Evolutionary conservation across 2,113 vertebrate species (phyloP), one percentile per base, ranked within the genome.

Genomic region (Nicator chloris): DNA sequence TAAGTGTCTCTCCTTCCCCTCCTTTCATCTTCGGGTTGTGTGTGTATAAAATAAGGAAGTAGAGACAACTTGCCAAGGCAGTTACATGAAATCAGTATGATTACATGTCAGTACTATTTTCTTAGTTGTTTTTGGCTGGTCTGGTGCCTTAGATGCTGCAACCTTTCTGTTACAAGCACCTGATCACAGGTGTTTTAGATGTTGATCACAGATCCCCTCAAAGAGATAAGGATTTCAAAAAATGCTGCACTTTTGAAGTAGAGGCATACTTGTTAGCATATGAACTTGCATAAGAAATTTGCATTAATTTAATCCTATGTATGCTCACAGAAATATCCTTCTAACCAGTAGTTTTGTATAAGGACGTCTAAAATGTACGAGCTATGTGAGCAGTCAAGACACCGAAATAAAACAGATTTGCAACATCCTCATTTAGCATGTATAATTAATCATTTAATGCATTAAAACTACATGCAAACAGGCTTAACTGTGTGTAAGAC

Each of bases 221-320:
- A 90, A 96, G 86, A 96, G 91, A 94, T 90, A 93, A 92, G 30
- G 63, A 78, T 94, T 94, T 95, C 18, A 90, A 90, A 92, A 90
- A 84, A 47, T 42, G 33, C 37, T 66, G 44, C 39, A 63, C 76
- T 96, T 95, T 44, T 95, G 88, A 97, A 95, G 92, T 92, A 76
- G 69, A 90, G 35, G 54, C 60, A 70, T 26, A 37, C 71, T 81
- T 35, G 39, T 83, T 64, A 66, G 51, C 69, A 66, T 47, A 71
- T 15, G 71, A 86, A 81, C 69, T 73, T 63, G 56, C 3, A 0
- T 59, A 70, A 92, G 51, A 78, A 88, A 94, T 94, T 47, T 93
- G 76, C 68, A 81, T 96, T 78, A 27, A 70, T 81, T 88, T 86
- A 79, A 73, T 86, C 56, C 64, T 28, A n/a, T 24, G 9, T 13